Base-by-base conservation (phyloP, 1,140 invertebrate species). In the Drosophila sp. region DNA sequence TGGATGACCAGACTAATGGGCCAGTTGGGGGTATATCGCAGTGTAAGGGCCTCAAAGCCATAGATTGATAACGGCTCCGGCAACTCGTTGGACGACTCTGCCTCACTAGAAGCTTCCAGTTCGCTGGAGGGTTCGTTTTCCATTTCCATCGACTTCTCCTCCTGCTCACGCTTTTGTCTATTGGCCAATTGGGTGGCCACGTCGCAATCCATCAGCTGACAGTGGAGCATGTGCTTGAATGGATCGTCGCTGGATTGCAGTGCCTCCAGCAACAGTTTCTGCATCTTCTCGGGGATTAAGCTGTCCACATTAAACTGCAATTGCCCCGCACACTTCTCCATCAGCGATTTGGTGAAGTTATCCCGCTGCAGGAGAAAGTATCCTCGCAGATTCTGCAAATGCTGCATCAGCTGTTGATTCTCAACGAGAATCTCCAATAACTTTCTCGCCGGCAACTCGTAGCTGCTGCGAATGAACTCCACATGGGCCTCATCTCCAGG, bases 1-100 rank as follows among this genome's bases (percentile, higher is more conserved):
- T 83, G 66, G 0, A 89, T 46, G 6, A 89, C 50, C 41, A 89
- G 40, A 32, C 72, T 89, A 1, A 83, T 11, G 4, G 83, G 83
- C 83, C 83, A 89, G 5, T 83, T 69, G 21, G 66, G 21, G 5
- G 71, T 50, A 21, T 89, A 89, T 7, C 48, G 45, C 36, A 89
- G 18, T 0, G 73, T 34, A 0, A 89, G 32, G 0, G 70, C 51
- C 48, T 89, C 83, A 13, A 69, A 89, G 18, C 76, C 83, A 16
- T n/a, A 51, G 0, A 83, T 40, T 2, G 36, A 14, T 0, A 78
- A 25, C 2, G 16, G 32, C 6, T 45, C 80, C 2, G 40, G 34
- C 16, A 32, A 11, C 0, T 38, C 29, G 21, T 16, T 27, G 2
- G 8, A 25, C 1, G 32, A 5, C 7, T 64, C 67, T 11, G 21